Conservation (phyloP, 92 coral and sea anemone species). For the Zoanthus sansibaricus region DNA sequence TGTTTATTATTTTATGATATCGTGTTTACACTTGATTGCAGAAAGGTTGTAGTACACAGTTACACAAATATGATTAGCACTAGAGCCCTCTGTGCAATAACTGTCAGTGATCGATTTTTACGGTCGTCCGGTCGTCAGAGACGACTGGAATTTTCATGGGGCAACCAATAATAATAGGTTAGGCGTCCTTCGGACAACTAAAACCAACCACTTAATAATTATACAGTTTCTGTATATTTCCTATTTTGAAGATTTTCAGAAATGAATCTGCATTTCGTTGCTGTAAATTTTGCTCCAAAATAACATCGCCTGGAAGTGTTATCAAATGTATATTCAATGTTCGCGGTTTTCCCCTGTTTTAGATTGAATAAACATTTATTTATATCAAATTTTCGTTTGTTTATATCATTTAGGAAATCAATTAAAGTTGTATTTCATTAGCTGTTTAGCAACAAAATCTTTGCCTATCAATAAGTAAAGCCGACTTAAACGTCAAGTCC, state of each 20-base stretch:
- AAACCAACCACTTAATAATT: not conserved
- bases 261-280: too few species aligned
- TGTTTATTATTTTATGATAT: constrained; percentile 9
- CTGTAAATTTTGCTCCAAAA: not conserved
- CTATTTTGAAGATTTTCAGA: not conserved
- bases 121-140: too few species aligned
- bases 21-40: constrained; percentile 2
- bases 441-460: too few species aligned
- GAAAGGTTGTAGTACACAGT: constrained; percentile 14
- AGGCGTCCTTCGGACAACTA: constrained; percentile 16
- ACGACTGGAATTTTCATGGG: too few species aligned
- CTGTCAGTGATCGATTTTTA: constrained; percentile 12
- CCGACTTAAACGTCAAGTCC: too few species aligned
- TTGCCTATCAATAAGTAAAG: too few species aligned
- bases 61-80: constrained; percentile 1
- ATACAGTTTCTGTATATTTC: constrained; percentile 31
- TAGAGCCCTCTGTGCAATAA: constrained; percentile 8
- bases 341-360: constrained; percentile 1
- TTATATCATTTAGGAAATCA: too few species aligned
- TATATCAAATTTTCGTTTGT: too few species aligned
- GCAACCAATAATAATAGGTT: constrained; percentile 23
- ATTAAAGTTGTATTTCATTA: too few species aligned
- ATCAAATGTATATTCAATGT: constrained; percentile 1
- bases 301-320: constrained; percentile 35
- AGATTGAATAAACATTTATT: too few species aligned